Percentiles rank a stretch among this genome's conserved stretches.
phyloP scores from a whole-genome alignment of 1,140 invertebrate species.

The Heterodera schachtii region DNA sequence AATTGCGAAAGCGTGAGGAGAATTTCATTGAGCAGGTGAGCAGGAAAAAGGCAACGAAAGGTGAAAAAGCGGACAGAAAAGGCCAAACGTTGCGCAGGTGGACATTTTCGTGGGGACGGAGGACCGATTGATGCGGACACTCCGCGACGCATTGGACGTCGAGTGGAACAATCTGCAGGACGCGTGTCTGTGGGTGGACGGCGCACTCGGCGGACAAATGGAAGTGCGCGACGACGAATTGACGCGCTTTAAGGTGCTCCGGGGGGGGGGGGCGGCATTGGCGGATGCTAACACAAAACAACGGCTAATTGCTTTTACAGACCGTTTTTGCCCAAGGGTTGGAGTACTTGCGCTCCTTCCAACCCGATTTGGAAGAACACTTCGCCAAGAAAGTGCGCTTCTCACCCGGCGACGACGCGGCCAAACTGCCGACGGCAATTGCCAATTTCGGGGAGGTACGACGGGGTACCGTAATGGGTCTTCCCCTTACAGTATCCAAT shows the following conservation, averaged over 20 bases:
- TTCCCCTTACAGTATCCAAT: too few species aligned
- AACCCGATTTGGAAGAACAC: conserved; percentile 63
- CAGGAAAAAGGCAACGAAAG: conserved; percentile 13
- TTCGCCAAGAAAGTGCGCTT: conserved; percentile 63
- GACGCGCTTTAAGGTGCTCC: conserved; percentile 46
- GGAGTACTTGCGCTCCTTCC: conserved; percentile 58
- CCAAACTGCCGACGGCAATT: conserved; percentile 61
- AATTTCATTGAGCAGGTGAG: conserved; percentile 58
- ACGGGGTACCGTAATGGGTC: too few species aligned
- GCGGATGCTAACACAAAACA: too few species aligned
- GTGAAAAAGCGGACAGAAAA: neutral
- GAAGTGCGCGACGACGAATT: conserved; percentile 58
- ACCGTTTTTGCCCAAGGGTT: conserved; percentile 60
- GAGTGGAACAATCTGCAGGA: conserved; percentile 53
- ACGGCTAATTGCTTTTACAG: neutral
- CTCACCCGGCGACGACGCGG: conserved; percentile 63
- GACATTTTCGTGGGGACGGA: conserved; percentile 61
- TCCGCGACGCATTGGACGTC: conserved; percentile 52
- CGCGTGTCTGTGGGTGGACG: conserved; percentile 57
- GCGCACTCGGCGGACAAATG: conserved; percentile 44
- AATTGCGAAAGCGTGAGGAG: conserved; percentile 59
- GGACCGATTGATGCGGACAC: conserved; percentile 51
- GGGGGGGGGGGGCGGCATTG: too few species aligned
- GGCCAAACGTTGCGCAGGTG: conserved; percentile 43
- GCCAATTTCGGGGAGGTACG: conserved; percentile 60